Conservation (phyloP, 2,797 vertebrate genomes). For the Tenualosa thibaudeaui region DNA sequence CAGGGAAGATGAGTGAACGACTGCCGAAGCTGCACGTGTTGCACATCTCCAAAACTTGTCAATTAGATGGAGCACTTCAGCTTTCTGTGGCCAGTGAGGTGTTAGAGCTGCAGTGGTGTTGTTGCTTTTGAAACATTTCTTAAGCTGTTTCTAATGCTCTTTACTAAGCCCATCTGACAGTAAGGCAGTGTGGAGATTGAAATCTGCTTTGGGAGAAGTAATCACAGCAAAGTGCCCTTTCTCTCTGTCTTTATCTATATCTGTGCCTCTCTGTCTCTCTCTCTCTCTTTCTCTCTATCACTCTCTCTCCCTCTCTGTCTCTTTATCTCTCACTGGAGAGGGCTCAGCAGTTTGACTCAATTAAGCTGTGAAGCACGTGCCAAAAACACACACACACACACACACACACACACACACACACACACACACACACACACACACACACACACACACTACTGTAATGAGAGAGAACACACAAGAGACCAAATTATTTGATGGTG, state of each 20-base stretch:
- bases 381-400: neutral
- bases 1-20: neutral
- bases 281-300: too few species aligned
- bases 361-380: neutral
- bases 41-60: neutral
- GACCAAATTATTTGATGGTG: neutral
- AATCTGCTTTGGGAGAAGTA: neutral
- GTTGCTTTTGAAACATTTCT: neutral
- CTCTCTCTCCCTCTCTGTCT: too few species aligned
- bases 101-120: neutral
- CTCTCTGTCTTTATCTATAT: too few species aligned
- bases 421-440: neutral
- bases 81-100: neutral
- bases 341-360: neutral
- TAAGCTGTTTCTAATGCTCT: neutral
- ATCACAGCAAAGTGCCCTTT: constrained; percentile 1
- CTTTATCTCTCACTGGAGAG: neutral
- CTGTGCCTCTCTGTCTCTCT: too few species aligned
- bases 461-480: too few species aligned
- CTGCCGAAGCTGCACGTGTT: neutral
- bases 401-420: too few species aligned
- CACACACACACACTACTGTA: too few species aligned
- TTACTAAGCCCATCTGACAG: neutral
- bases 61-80: neutral
- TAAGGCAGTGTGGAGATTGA: neutral